A percentile compares a stretch with the other conserved stretches of the same genome.
Evolutionary conservation across 2,888 invertebrate genomes (phyloP).

Genomic region (Lomographa bimaculata): DNA sequence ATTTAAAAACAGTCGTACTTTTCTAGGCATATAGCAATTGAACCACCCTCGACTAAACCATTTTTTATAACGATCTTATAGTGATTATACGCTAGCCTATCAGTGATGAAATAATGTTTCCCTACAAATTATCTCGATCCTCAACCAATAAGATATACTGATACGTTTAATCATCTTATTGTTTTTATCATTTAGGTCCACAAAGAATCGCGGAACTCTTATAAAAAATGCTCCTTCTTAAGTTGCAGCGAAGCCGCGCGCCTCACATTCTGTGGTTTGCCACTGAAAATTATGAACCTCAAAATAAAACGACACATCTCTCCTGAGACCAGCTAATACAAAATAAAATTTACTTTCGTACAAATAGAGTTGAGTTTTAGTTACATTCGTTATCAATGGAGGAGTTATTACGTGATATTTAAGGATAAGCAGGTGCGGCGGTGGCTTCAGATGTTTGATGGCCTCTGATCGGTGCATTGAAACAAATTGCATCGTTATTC

Average conservation of each 20-base stretch:
- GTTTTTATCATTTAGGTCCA: too few species aligned
- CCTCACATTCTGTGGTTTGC: slow-evolving; percentile 69
- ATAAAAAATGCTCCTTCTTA: slow-evolving; percentile 43
- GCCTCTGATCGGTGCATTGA: slow-evolving; percentile 63
- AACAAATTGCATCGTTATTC: slow-evolving; percentile 70
- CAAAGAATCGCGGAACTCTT: slow-evolving; percentile 37
- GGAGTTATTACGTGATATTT: slow-evolving; percentile 63
- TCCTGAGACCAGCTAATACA: slow-evolving; percentile 11
- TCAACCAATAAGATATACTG: too few species aligned
- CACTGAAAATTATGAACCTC: slow-evolving; percentile 54
- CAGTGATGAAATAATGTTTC: too few species aligned
- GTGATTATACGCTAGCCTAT: too few species aligned
- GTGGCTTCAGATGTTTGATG: slow-evolving; percentile 62
- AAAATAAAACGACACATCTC: slow-evolving; percentile 37
- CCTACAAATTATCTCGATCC: too few species aligned
- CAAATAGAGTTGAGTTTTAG: slow-evolving; percentile 24
- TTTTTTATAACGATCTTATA: too few species aligned
- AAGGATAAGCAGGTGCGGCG: slow-evolving; percentile 71
- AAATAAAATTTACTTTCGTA: slow-evolving; percentile 29
- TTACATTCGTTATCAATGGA: slow-evolving; percentile 28
- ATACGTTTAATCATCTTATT: too few species aligned
- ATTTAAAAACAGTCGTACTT: too few species aligned
- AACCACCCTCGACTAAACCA: too few species aligned
- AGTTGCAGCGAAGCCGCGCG: slow-evolving; percentile 44
- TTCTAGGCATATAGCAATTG: too few species aligned